Percentiles rank a stretch among this genome's conserved stretches.
These are phyloP conservation scores for Periphyllus acericola DNA, from an alignment of 2,888 invertebrate species.

Conservation along the genomic window DNA sequence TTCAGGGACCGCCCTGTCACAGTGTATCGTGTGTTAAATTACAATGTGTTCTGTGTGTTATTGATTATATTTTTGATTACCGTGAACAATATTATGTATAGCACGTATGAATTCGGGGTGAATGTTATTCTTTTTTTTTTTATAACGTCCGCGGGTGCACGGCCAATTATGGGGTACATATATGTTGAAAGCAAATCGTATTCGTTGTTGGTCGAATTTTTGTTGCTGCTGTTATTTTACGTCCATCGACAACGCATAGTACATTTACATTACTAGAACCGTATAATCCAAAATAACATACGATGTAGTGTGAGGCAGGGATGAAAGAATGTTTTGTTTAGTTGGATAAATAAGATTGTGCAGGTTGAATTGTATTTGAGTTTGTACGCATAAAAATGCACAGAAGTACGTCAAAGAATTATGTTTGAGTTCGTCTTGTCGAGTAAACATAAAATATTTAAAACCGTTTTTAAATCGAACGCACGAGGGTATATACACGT, in stretches of 20 bases:
- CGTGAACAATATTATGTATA: neutral
- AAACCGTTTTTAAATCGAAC: constrained; percentile 26
- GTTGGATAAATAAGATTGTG: no score
- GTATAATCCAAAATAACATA: no score
- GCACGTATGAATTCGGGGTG: neutral
- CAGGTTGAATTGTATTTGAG: no score
- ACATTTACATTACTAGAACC: no score
- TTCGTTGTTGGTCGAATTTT: neutral
- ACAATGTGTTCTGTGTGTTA: neutral
- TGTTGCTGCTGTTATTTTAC: neutral
- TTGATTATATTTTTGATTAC: constrained; percentile 1
- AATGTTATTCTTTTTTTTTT: neutral
- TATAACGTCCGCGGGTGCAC: neutral
- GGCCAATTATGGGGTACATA: neutral
- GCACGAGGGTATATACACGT: neutral
- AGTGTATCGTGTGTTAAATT: neutral
- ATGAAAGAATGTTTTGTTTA: no score
- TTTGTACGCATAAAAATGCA: no score
- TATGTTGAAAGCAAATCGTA: neutral
- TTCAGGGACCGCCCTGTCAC: no score
- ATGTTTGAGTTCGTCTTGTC: no score
- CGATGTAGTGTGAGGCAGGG: no score
- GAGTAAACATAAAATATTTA: neutral
- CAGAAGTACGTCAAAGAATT: no score
- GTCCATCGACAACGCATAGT: no score